Conservation (phyloP, 2,888 invertebrate genomes). For the Chrysolina americana region DNA sequence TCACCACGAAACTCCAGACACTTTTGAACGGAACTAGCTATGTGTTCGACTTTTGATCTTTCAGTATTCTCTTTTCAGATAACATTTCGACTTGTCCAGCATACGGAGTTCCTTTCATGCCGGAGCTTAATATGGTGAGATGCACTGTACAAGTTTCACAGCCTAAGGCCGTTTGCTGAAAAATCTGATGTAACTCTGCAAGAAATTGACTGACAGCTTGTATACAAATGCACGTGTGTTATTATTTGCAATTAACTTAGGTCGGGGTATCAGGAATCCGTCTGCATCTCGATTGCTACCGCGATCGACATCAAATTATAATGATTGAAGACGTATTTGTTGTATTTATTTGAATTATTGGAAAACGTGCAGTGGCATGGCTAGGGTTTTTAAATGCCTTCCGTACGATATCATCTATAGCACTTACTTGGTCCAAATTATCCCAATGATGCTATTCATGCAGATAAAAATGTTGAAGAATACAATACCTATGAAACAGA, state of each 20-base stretch:
- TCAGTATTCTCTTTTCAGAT: conserved; percentile 59
- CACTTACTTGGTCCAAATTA: too few species aligned
- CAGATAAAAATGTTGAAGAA: too few species aligned
- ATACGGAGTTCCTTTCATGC: conserved; percentile 14
- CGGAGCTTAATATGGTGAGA: conserved; percentile 50
- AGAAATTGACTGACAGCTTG: conserved; percentile 53
- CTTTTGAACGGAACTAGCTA: conserved; percentile 61
- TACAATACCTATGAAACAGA: too few species aligned
- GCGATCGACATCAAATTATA: conserved; percentile 19
- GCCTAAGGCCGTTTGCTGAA: conserved; percentile 51
- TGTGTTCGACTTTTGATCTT: conserved; percentile 60
- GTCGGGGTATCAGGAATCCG: conserved; percentile 27
- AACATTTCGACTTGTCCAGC: conserved; percentile 52
- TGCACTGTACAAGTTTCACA: conserved; percentile 56
- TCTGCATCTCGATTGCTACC: conserved; percentile 22
- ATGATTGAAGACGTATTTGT: conserved; percentile 9
- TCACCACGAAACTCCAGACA: conserved; percentile 54
- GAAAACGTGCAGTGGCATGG: conserved; percentile 4
- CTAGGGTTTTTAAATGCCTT: not conserved
- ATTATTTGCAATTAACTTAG: conserved; percentile 24
- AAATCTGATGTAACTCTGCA: conserved; percentile 59
- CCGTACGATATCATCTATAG: too few species aligned
- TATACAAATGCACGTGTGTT: conserved; percentile 35
- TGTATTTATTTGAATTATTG: conserved; percentile 6
- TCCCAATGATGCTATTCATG: too few species aligned